Percentiles rank a stretch among this genome's conserved stretches.
phyloP scores from a whole-genome alignment of 2,113 vertebrate genomes.

The Condylura cristata region DNA sequence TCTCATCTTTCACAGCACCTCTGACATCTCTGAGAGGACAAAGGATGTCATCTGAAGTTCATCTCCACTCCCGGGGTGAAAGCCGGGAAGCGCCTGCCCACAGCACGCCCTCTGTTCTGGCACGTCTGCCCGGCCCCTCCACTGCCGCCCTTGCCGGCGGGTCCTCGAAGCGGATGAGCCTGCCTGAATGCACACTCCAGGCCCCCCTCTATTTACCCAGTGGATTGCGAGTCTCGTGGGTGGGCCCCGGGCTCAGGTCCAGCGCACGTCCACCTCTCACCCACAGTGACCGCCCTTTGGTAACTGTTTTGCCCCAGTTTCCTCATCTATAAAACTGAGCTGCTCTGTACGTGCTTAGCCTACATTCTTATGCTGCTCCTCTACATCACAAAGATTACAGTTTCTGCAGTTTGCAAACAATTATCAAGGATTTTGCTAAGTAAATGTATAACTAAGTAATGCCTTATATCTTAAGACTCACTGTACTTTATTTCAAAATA shows the following conservation, averaged over 20 bases:
- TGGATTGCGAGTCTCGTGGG: background rate
- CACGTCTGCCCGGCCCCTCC: background rate
- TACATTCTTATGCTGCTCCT: background rate
- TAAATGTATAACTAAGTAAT: background rate
- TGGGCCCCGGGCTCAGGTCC: background rate
- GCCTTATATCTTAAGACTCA: background rate
- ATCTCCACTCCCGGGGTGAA: background rate
- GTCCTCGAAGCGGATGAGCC: background rate
- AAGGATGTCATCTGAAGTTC: background rate
- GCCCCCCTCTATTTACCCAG: background rate
- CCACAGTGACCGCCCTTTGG: background rate
- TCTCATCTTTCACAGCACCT: background rate
- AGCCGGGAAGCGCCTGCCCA: background rate
- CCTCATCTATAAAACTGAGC: background rate
- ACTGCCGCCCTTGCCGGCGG: background rate
- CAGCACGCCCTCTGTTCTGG: background rate
- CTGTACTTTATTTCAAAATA: background rate
- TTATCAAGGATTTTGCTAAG: constrained; percentile 1
- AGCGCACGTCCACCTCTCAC: background rate
- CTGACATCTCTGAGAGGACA: background rate
- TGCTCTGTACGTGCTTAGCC: background rate
- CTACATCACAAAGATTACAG: background rate
- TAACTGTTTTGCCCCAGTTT: background rate
- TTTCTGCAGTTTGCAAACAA: background rate
- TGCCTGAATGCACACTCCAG: background rate